These are phyloP conservation scores for Galemys pyrenaicus DNA, from an alignment of 2,113 vertebrate genomes.

Conservation along the genomic window DNA sequence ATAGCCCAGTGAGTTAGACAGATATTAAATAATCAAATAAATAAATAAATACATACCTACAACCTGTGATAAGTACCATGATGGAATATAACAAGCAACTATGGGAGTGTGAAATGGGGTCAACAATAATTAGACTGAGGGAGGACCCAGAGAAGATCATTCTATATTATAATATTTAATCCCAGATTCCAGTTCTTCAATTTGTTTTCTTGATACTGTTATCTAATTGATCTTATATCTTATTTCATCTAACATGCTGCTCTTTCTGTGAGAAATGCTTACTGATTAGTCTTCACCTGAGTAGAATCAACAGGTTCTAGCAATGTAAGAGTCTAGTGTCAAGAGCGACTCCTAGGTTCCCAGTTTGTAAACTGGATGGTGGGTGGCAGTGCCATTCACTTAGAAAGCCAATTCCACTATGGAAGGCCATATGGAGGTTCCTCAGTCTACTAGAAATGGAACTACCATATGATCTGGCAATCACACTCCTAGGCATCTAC, in stretches of 20 bases:
- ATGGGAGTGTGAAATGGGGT: background rate
- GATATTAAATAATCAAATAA: background rate
- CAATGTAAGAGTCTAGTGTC: background rate
- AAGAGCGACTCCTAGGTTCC: background rate
- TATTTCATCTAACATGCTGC: background rate
- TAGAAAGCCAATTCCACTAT: background rate
- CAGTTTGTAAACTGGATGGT: background rate
- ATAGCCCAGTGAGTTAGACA: background rate
- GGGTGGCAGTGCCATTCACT: background rate
- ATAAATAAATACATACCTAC: background rate
- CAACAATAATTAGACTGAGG: background rate
- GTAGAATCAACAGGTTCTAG: background rate
- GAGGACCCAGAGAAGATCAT: background rate
- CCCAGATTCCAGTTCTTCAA: background rate
- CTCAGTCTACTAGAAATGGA: too few relatives aligned
- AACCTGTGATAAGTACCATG: background rate
- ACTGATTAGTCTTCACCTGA: background rate
- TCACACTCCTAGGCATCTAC: too few relatives aligned
- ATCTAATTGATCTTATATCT: background rate
- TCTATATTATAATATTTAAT: conserved; percentile 11
- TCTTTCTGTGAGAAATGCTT: background rate
- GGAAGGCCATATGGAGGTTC: too few relatives aligned
- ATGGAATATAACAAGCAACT: conserved; percentile 30
- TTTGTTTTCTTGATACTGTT: background rate
- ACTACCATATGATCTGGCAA: too few relatives aligned